Conservation (phyloP, 2,113 vertebrate genomes). For the Zosterops lateralis region DNA sequence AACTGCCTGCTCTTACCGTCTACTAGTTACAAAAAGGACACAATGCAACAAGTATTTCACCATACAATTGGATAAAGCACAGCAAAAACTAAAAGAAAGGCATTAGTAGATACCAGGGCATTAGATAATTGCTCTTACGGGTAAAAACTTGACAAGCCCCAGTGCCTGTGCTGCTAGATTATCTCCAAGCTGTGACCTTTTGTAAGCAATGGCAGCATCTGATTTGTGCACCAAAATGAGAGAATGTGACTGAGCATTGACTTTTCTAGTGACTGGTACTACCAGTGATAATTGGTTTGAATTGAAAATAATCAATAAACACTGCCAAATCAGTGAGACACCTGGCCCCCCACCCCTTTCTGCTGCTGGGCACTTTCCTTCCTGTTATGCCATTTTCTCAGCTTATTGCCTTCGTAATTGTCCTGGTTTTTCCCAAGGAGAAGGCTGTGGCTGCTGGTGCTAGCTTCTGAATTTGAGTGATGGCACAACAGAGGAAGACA, state of each 20-base stretch:
- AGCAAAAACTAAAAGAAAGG: not conserved
- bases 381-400: not conserved
- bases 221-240: not conserved
- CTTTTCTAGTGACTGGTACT: not conserved
- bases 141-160: not conserved
- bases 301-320: not conserved
- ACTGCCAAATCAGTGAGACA: not conserved
- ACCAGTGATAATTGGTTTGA: not conserved
- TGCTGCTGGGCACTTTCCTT: not conserved
- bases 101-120: not conserved
- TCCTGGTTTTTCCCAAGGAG: not conserved
- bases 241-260: not conserved
- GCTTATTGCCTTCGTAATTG: not conserved
- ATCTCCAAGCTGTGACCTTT: not conserved
- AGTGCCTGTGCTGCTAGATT: not conserved
- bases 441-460: not conserved
- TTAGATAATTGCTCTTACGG: not conserved
- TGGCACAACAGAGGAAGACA: not conserved
- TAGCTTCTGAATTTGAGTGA: not conserved
- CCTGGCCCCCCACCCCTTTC: rapidly evolving
- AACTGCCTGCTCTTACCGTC: not conserved
- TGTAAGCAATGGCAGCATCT: not conserved
- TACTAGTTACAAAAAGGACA: not conserved
- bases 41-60: not conserved
- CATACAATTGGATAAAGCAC: not conserved